phyloP scores from a whole-genome alignment of 2,113 vertebrate species.

The Phycodurus eques region DNA sequence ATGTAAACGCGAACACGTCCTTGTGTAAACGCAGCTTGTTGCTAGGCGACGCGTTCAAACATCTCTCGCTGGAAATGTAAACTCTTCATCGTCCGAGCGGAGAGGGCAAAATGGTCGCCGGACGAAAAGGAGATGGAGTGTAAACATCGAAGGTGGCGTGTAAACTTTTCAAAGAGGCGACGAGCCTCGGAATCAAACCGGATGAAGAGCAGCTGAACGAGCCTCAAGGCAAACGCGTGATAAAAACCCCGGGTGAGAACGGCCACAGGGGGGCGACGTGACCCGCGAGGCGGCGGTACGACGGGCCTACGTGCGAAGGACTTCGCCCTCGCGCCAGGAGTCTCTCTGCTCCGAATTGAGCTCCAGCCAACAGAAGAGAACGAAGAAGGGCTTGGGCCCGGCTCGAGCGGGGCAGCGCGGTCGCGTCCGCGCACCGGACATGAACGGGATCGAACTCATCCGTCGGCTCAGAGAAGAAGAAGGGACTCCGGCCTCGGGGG shows the following conservation, averaged over 20 bases:
- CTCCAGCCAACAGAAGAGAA: constrained; percentile 73
- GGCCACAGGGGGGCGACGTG: no score
- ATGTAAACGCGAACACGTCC: background rate
- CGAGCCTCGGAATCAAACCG: background rate
- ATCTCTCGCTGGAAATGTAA: background rate
- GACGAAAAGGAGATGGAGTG: constrained; percentile 38
- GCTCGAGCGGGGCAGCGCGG: constrained; percentile 68
- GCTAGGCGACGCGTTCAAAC: constrained; percentile 7
- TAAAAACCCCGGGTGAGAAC: background rate
- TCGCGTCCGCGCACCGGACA: constrained; percentile 72
- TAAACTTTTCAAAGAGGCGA: constrained; percentile 60
- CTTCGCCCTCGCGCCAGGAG: constrained; percentile 46
- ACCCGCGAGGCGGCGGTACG: background rate
- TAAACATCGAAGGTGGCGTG: constrained; percentile 69
- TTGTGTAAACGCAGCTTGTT: constrained; percentile 11
- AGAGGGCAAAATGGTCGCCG: constrained; percentile 23
- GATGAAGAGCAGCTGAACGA: background rate
- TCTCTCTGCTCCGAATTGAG: constrained; percentile 74
- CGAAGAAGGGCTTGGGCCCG: constrained; percentile 70
- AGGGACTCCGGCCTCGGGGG: background rate
- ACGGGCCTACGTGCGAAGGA: constrained; percentile 52
- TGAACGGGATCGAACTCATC: constrained; percentile 74
- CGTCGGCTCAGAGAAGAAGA: constrained; percentile 48
- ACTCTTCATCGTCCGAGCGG: background rate
- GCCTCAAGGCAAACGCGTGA: constrained; percentile 3